Evolutionary conservation across 1,140 invertebrate genomes (phyloP).

Genomic region (Phymastichus coffea): DNA sequence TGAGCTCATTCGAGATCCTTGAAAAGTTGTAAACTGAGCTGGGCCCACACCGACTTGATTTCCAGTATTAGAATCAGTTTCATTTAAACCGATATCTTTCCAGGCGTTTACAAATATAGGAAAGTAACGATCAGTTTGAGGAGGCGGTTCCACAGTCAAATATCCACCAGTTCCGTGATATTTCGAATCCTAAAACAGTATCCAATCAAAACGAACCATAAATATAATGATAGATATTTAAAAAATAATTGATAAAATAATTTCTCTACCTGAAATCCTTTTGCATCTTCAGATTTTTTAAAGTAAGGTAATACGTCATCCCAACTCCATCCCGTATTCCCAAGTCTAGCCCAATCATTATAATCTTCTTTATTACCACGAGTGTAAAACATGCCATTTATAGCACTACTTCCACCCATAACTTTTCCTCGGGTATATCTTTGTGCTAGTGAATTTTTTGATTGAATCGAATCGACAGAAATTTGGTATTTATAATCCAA

Average conservation of each 20-base stretch:
- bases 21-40: background rate
- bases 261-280: background rate
- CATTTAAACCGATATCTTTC: background rate
- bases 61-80: background rate
- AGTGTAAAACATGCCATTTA: background rate
- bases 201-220: background rate
- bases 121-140: background rate
- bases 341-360: background rate
- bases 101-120: background rate
- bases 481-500: constrained; percentile 36
- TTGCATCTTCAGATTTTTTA: constrained; percentile 7
- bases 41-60: constrained; percentile 57
- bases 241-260: background rate
- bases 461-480: constrained; percentile 59
- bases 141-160: background rate
- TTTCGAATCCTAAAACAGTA: background rate
- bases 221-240: background rate
- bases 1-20: constrained; percentile 61
- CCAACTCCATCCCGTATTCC: background rate
- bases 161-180: background rate
- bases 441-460: constrained; percentile 61
- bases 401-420: background rate
- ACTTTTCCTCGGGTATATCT: constrained; percentile 3
- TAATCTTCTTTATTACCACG: background rate
- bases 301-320: background rate